These are phyloP conservation scores for Chloropsis hardwickii DNA, from an alignment of 2,113 vertebrate genomes.

Conservation along the genomic window DNA sequence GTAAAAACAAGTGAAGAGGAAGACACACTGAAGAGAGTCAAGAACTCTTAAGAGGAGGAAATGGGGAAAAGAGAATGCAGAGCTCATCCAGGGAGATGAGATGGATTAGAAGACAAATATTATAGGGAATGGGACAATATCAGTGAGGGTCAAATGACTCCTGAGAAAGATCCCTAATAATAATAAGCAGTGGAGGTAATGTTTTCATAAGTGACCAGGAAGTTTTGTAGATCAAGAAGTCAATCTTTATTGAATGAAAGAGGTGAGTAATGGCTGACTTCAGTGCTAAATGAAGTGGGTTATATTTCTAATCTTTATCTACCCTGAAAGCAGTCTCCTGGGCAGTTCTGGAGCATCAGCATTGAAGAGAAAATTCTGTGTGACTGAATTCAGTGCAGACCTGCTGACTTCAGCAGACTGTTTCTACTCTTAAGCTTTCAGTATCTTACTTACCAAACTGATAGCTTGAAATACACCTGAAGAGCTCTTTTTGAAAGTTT, in stretches of 20 bases:
- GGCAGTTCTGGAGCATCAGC: background rate
- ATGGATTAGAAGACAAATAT: background rate
- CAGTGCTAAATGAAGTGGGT: background rate
- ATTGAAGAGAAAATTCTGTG: background rate
- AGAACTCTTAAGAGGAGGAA: background rate
- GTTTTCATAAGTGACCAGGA: background rate
- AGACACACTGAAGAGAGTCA: background rate
- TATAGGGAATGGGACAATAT: background rate
- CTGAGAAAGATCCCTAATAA: background rate
- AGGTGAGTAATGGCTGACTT: background rate
- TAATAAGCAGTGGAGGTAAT: background rate
- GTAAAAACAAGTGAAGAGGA: background rate
- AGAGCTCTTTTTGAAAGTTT: background rate
- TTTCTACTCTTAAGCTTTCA: background rate
- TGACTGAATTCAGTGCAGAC: background rate
- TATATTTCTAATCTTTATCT: background rate
- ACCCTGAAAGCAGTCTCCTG: background rate
- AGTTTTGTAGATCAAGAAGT: background rate
- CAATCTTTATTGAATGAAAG: background rate
- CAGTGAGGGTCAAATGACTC: background rate
- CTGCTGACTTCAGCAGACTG: background rate
- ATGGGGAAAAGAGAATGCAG: background rate
- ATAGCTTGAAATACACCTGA: background rate
- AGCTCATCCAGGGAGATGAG: background rate
- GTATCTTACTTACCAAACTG: background rate